Evolutionary conservation across 2,888 invertebrate species (phyloP), one percentile per base, ranked within the genome.

Genomic region (Busseola fusca): DNA sequence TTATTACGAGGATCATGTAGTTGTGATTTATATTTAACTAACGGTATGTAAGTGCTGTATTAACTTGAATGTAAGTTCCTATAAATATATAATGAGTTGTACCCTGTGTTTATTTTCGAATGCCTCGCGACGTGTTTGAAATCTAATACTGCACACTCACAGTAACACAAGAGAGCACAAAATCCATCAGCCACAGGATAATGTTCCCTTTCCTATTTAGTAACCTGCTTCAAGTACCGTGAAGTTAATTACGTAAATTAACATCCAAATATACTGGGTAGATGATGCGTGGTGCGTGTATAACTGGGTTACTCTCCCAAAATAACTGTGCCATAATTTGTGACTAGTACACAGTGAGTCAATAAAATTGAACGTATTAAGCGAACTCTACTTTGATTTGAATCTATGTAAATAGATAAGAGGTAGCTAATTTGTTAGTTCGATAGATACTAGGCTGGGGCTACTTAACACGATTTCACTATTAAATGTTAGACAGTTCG

Each of bases 1-100:
- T 84, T 97, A 96, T 91, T 96, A 97, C 91, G 96, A 97, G 86
- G 96, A 97, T 88, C 96, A 96, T 87, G 96, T 97, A 70, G 96
- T 97, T 83, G 96, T 97, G 66, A 95, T 97, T 90, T 97, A 97
- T 93, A 96, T 97, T 87, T 96, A 84, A 87, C 70, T 74, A 87
- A 91, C 74, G 81, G 78, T 82, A 74, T 82, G 80, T 84, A 79
- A 81, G 62, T 79, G 67, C 63, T 75, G 60, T 37, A 70, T 54
- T 84, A 80, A 78, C 64, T 70, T 64, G 34, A 69, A 69, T 84
- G 84, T 83, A 81, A 78, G 63, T 74, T 74, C 78, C 82, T 80
- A 64, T 78, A 84, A 84, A 85, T 85, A 85, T 82, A 84, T 63
- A 72, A 85, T 84, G 80, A 84, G 73, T 77, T 82, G 65, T 76